phyloP scores from a whole-genome alignment of 2,888 invertebrate genomes.

The Phaonia tiefii region DNA sequence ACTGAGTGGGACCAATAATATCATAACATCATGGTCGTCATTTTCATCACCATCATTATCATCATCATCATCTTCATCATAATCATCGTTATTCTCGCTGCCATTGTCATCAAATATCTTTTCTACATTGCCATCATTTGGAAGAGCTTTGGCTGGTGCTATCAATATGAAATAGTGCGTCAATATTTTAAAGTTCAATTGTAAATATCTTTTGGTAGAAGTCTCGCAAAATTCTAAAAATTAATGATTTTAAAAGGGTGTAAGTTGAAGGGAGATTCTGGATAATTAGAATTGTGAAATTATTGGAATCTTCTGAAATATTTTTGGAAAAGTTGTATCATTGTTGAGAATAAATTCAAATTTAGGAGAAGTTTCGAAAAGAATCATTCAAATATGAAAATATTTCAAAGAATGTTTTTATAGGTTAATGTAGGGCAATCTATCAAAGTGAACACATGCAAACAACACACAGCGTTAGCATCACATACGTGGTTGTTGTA shows the following conservation, averaged over 20 bases:
- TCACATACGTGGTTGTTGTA: no score
- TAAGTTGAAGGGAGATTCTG: background rate
- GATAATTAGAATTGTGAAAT: no score
- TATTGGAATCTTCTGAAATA: no score
- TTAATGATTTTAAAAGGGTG: background rate
- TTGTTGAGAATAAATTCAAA: no score
- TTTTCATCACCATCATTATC: background rate
- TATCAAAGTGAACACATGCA: no score
- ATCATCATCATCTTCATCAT: constrained; percentile 9
- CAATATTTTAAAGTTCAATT: constrained; percentile 32
- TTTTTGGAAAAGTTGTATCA: no score
- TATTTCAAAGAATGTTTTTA: no score
- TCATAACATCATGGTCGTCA: background rate
- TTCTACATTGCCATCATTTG: no score
- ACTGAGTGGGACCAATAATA: background rate
- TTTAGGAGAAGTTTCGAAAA: no score
- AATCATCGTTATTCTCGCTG: background rate
- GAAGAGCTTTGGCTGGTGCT: background rate
- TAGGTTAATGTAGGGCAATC: no score
- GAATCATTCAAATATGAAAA: no score
- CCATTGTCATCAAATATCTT: background rate
- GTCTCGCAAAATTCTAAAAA: background rate
- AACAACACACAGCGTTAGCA: no score
- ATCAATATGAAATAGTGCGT: constrained; percentile 23
- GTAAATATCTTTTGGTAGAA: constrained; percentile 11